Percentiles rank a stretch among this genome's conserved stretches.
phyloP scores from a whole-genome alignment of 2,888 invertebrate species.

The Ptilodon capucinus region DNA sequence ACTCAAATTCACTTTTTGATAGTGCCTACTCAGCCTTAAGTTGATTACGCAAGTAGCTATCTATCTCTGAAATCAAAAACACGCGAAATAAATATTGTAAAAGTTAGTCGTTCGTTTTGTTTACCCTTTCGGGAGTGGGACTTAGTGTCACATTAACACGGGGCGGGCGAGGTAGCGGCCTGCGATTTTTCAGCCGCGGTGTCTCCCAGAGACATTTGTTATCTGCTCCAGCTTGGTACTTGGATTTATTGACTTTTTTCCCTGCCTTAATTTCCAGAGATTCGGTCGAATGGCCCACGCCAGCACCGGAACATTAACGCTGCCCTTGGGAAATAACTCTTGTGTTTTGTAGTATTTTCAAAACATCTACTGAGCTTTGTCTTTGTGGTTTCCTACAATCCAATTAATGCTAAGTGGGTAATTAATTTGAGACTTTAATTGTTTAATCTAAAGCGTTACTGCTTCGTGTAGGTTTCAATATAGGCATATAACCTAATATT shows the following conservation, averaged over 20 bases:
- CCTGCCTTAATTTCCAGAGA: constrained; percentile 77
- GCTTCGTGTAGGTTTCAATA: too few species aligned
- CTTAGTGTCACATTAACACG: constrained; percentile 59
- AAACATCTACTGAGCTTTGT: constrained; percentile 47
- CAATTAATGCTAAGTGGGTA: constrained; percentile 21
- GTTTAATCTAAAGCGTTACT: too few species aligned
- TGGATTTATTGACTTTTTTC: constrained; percentile 79
- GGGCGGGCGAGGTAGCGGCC: constrained; percentile 23
- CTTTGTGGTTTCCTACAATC: constrained; percentile 26
- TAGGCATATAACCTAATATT: too few species aligned
- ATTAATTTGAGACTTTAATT: constrained; percentile 9
- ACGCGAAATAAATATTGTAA: constrained; percentile 26
- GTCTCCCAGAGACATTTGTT: constrained; percentile 61
- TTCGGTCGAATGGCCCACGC: constrained; percentile 77
- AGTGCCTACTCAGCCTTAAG: constrained; percentile 25
- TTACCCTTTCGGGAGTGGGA: constrained; percentile 45
- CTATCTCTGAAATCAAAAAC: constrained; percentile 42
- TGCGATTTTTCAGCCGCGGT: constrained; percentile 34
- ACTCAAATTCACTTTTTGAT: constrained; percentile 37
- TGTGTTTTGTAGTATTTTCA: constrained; percentile 71
- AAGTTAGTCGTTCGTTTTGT: constrained; percentile 39
- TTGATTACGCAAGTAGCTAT: constrained; percentile 15
- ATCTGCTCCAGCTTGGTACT: constrained; percentile 66
- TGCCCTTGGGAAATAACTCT: constrained; percentile 76
- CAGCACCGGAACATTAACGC: constrained; percentile 76